These are phyloP conservation scores for Danio albolineatus DNA, from an alignment of 2,797 vertebrate species.

Conservation along the genomic window DNA sequence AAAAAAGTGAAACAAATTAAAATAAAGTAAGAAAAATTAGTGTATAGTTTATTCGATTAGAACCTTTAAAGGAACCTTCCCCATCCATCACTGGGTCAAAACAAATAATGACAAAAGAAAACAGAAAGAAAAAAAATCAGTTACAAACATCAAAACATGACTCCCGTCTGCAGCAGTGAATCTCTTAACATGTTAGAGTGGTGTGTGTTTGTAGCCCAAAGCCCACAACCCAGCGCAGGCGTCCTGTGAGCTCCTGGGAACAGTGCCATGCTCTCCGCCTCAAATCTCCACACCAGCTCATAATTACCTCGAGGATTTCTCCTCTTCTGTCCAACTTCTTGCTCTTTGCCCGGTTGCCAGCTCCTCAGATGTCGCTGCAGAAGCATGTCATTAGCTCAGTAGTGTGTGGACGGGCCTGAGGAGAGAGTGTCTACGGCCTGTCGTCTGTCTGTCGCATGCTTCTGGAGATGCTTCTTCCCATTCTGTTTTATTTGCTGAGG, in stretches of 20 bases:
- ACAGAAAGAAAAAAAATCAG: neutral
- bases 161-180: neutral
- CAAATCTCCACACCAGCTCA: slow-evolving; percentile 62
- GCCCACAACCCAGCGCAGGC: slow-evolving; percentile 58
- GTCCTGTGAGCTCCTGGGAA: slow-evolving; percentile 66
- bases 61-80: slow-evolving; percentile 15
- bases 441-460: slow-evolving; percentile 33
- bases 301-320: slow-evolving; percentile 74
- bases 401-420: slow-evolving; percentile 56
- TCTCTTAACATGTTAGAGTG: slow-evolving; percentile 63
- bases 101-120: neutral
- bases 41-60: slow-evolving; percentile 2
- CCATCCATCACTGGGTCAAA: too few relatives aligned
- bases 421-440: slow-evolving; percentile 63
- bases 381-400: slow-evolving; percentile 71
- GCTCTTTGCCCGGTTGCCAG: slow-evolving; percentile 71
- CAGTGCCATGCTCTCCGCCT: slow-evolving; percentile 65
- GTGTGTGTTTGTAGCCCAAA: slow-evolving; percentile 43
- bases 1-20: too few relatives aligned
- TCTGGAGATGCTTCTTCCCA: slow-evolving; percentile 54
- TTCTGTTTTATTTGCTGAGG: neutral
- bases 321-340: slow-evolving; percentile 66
- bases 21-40: too few relatives aligned
- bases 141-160: slow-evolving; percentile 1
- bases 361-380: slow-evolving; percentile 72